phyloP scores from a whole-genome alignment of 2,797 vertebrate genomes.

The Pagetopsis macropterus region DNA sequence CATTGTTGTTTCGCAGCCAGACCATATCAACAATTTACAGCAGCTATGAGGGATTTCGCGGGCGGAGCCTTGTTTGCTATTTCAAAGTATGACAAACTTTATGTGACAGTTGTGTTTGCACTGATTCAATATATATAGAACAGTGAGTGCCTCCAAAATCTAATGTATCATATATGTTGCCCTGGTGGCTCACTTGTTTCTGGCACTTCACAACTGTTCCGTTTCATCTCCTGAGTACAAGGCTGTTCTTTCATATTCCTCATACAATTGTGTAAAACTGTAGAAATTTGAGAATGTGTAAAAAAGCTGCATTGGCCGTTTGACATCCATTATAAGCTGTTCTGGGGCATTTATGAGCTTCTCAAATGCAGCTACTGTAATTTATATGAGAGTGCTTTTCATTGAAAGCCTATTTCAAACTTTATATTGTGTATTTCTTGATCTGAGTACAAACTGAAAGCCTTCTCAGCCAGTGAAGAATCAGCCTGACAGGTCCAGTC shows the following conservation, averaged over 20 bases:
- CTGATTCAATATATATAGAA: slow-evolving; percentile 42
- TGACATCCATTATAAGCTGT: not conserved
- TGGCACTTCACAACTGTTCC: not conserved
- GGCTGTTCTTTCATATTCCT: not conserved
- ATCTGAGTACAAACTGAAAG: not conserved
- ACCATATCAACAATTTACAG: slow-evolving; percentile 59
- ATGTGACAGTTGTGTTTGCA: slow-evolving; percentile 54
- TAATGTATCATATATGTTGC: slow-evolving; percentile 23
- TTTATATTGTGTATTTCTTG: not conserved
- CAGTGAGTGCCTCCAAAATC: slow-evolving; percentile 15
- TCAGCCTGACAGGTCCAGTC: slow-evolving; percentile 29
- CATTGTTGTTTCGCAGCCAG: slow-evolving; percentile 26
- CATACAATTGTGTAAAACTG: not conserved
- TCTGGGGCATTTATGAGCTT: not conserved
- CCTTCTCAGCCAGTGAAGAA: slow-evolving; percentile 1
- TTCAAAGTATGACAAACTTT: slow-evolving; percentile 54
- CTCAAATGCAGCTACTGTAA: not conserved
- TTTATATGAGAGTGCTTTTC: not conserved
- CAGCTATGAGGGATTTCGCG: not conserved
- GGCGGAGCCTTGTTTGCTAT: slow-evolving; percentile 11
- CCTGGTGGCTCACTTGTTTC: slow-evolving; percentile 17
- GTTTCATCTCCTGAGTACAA: slow-evolving; percentile 12
- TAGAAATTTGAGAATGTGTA: not conserved
- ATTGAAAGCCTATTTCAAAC: slow-evolving; percentile 6
- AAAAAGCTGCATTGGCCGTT: not conserved